Evolutionary conservation across 1,140 invertebrate species (phyloP), one percentile per base, ranked within the genome.

Genomic region (Uloborus diversus): DNA sequence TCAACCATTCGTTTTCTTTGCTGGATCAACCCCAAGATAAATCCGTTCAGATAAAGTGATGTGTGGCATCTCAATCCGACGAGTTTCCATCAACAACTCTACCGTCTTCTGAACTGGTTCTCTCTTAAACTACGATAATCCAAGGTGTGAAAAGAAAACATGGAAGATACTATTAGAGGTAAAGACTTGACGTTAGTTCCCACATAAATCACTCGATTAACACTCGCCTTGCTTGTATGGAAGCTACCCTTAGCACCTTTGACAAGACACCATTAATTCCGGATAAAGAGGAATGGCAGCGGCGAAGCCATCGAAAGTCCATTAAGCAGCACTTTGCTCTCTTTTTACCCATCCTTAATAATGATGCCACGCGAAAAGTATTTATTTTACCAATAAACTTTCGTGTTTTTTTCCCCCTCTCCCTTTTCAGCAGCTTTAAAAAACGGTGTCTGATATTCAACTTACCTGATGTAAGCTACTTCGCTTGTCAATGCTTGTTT

Each of bases 191-290:
- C 23, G 56, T 20, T 47, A 33, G 35, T 71, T 71, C 69, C 56
- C 69, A 71, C 69, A 71, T 71, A 71, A 71, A 71, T 71, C 69
- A 71, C 37, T 71, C 69, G 69, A 71, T 71, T 71, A 71, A 61
- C 56, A 71, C 66, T 59, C 56, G 33, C 53, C 35, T 20, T 42
- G 56, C 23, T 71, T 27, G 66, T 61, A 71, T n/a, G n/a, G 69
- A 71, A 14, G 56, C 66, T 53, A 3, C 13, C 49, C 49, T 49
- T 51, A 53, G 17, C 51, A 25, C 32, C 66, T 71, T 71, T 71
- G 69, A 71, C 69, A 71, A 71, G 69, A 71, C 69, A 71, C 56
- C 56, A 71, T 71, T 71, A 71, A 71, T 71, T 71, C 53, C 25
- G 69, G 56, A 59, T 71, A 61, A 70, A 71, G 69, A 59, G 69